Conservation (phyloP, 2,888 invertebrate genomes). For the Globia sparganii region DNA sequence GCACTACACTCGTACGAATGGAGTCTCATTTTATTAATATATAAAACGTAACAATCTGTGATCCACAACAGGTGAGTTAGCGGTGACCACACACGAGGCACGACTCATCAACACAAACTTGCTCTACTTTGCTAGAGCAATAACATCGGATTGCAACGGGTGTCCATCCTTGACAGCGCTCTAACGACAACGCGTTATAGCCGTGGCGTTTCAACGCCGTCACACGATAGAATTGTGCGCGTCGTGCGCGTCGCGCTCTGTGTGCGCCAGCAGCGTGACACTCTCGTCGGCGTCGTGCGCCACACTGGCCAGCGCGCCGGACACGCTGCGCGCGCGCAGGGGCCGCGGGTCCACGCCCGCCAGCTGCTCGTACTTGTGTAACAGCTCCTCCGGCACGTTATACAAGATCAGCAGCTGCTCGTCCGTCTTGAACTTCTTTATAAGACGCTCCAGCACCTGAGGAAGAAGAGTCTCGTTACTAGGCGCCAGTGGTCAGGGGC, state of each 20-base stretch:
- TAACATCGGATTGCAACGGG: not conserved
- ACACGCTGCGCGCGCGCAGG: constrained; percentile 57
- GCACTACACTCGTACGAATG: not conserved
- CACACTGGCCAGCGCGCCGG: constrained; percentile 56
- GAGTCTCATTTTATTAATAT: not conserved
- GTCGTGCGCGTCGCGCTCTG: constrained; percentile 30
- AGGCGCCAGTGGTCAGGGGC: rapidly evolving
- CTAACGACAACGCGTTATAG: not conserved
- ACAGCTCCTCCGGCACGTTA: constrained; percentile 75
- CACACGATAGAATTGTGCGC: constrained; percentile 23
- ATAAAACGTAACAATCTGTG: constrained; percentile 8
- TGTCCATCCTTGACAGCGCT: not conserved
- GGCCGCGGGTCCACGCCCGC: constrained; percentile 71
- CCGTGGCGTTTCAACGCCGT: not conserved
- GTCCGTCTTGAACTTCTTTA: constrained; percentile 88
- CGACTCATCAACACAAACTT: not conserved
- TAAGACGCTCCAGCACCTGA: constrained; percentile 91
- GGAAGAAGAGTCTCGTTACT: not conserved
- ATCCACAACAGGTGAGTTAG: not conserved
- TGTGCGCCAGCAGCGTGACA: constrained; percentile 29
- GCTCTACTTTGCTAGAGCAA: not conserved
- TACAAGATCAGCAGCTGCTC: constrained; percentile 88
- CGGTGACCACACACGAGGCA: not conserved
- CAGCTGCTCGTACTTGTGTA: constrained; percentile 68
- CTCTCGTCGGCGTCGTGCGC: constrained; percentile 30